phyloP scores from a whole-genome alignment of 2,113 vertebrate species.

The Clarias gariepinus region DNA sequence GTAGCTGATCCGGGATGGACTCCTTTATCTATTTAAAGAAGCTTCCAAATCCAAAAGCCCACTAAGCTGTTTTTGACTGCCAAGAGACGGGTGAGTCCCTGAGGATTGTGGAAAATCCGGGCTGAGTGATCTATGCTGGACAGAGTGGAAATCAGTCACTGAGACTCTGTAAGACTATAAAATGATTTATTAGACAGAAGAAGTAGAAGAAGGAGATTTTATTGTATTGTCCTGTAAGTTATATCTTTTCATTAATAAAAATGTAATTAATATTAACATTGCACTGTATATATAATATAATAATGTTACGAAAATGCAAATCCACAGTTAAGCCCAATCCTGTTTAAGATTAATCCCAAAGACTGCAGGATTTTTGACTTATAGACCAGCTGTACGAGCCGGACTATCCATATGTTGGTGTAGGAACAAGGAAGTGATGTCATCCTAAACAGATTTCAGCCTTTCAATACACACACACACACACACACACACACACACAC shows the following conservation, averaged over 20 bases:
- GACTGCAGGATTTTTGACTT: neutral
- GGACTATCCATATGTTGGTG: conserved; percentile 23
- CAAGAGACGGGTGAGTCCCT: conserved; percentile 7
- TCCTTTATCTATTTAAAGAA: conserved; percentile 10
- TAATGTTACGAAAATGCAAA: neutral
- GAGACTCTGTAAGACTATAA: neutral
- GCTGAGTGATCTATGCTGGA: conserved; percentile 12
- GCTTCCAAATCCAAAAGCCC: conserved; percentile 28
- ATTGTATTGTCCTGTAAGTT: neutral
- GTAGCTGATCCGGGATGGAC: conserved; percentile 10
- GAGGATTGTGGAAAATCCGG: conserved; percentile 40
- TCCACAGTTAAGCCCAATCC: neutral
- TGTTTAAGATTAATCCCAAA: neutral
- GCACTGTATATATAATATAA: neutral
- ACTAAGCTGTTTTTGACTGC: conserved; percentile 9
- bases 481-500: conserved; percentile 18
- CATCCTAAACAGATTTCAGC: conserved; percentile 5
- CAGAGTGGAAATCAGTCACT: neutral
- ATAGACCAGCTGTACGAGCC: conserved; percentile 11
- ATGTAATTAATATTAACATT: neutral
- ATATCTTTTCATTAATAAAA: neutral
- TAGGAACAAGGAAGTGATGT: conserved; percentile 9
- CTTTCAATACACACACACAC: neutral
- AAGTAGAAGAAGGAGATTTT: neutral
- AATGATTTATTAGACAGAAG: neutral